Percentiles rank a stretch among this genome's conserved stretches.
Conservation (phyloP, 2,797 vertebrate genomes). For the Ara ararauna region DNA sequence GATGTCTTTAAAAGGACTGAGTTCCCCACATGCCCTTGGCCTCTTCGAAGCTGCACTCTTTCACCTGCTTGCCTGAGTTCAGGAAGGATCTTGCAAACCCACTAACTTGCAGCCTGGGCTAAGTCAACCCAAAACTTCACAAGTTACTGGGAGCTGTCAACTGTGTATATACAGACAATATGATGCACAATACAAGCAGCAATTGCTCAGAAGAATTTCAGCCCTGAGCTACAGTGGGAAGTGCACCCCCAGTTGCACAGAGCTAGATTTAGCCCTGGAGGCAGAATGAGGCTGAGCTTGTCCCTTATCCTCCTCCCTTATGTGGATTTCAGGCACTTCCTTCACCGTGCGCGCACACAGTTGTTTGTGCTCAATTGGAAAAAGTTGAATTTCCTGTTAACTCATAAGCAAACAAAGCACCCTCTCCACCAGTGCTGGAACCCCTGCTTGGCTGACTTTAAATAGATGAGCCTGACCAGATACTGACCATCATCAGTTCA, state of each 20-base stretch:
- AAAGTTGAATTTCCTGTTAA: slow-evolving; percentile 53
- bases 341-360: slow-evolving; percentile 40
- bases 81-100: neutral
- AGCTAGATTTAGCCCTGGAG: neutral
- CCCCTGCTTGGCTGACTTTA: slow-evolving; percentile 62
- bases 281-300: neutral
- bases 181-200: neutral
- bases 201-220: slow-evolving; percentile 34
- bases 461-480: slow-evolving; percentile 65
- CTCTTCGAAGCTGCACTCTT: neutral
- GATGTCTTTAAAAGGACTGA: slow-evolving; percentile 28
- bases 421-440: neutral
- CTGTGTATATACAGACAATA: neutral
- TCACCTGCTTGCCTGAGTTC: neutral
- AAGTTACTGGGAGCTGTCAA: neutral
- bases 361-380: slow-evolving; percentile 64
- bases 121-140: neutral
- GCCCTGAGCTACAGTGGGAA: neutral
- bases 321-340: slow-evolving; percentile 17
- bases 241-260: neutral
- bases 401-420: slow-evolving; percentile 67
- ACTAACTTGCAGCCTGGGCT: neutral
- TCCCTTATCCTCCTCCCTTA: neutral
- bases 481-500: slow-evolving; percentile 46
- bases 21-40: rapidly evolving